These are phyloP conservation scores for Toxotes chatareus DNA, from an alignment of 2,113 vertebrate species.

Conservation along the genomic window DNA sequence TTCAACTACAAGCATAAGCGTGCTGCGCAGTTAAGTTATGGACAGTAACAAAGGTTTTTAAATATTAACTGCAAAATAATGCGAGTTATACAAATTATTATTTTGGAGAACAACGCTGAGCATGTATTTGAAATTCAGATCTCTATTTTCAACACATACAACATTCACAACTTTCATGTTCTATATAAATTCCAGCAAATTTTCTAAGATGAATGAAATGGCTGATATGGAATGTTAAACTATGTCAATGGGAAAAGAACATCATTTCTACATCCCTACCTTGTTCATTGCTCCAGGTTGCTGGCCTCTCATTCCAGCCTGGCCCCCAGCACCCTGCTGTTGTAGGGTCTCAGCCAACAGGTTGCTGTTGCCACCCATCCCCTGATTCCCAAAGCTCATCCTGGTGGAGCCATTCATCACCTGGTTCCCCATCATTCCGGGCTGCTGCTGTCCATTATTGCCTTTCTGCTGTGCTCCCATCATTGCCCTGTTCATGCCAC, in stretches of 20 bases:
- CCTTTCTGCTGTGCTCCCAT: conserved; percentile 84
- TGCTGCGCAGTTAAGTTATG: not conserved
- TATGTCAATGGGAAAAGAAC: not conserved
- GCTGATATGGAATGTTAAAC: not conserved
- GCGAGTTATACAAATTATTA: not conserved
- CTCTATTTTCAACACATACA: not conserved
- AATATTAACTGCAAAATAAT: conserved; percentile 6
- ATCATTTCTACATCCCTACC: conserved; percentile 72
- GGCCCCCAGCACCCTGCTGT: conserved; percentile 87
- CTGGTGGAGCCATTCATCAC: conserved; percentile 98
- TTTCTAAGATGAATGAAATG: not conserved
- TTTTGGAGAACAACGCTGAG: not conserved
- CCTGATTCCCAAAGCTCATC: conserved; percentile 92
- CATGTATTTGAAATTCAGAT: not conserved
- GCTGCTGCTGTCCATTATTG: conserved; percentile 84
- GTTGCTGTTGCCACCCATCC: conserved; percentile 89
- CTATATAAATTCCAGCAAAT: not conserved
- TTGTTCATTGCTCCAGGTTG: conserved; percentile 93
- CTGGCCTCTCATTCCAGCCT: conserved; percentile 89
- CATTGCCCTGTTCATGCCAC: conserved; percentile 83
- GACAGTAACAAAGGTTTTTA: not conserved
- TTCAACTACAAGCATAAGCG: not conserved
- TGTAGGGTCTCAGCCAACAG: conserved; percentile 94
- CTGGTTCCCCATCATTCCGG: conserved; percentile 86
- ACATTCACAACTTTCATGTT: not conserved